A percentile compares a stretch with the other conserved stretches of the same genome.
phyloP scores from a whole-genome alignment of 2,797 vertebrate genomes.

The Rhincodon typus region DNA sequence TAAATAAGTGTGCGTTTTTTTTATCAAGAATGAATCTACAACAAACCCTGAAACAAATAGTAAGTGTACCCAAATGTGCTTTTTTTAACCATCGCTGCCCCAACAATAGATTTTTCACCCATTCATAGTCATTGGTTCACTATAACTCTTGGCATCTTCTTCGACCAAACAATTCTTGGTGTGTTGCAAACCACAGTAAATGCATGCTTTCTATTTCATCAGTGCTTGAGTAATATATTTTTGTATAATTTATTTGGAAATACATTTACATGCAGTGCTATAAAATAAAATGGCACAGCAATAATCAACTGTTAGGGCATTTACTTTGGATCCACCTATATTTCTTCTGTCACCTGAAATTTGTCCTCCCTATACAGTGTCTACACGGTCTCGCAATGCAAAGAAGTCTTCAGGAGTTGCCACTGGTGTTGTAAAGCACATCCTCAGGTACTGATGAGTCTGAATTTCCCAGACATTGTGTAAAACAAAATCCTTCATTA shows the following conservation, averaged over 20 bases:
- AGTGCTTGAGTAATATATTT: slow-evolving; percentile 6
- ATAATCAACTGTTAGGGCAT: slow-evolving; percentile 30
- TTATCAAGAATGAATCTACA: not conserved
- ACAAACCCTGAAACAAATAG: not conserved
- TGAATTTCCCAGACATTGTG: slow-evolving; percentile 32
- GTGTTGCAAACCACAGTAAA: not conserved
- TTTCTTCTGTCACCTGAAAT: slow-evolving; percentile 36
- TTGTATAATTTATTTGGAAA: slow-evolving; percentile 17
- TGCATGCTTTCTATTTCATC: slow-evolving; percentile 14
- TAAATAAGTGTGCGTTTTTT: not conserved
- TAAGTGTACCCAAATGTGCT: not conserved
- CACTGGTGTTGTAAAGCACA: slow-evolving; percentile 36
- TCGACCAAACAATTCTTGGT: slow-evolving; percentile 5
- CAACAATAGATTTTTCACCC: not conserved
- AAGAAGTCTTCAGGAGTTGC: slow-evolving; percentile 35
- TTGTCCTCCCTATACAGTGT: slow-evolving; percentile 34
- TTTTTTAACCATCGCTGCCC: not conserved
- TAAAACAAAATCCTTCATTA: slow-evolving; percentile 22
- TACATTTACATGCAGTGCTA: not conserved
- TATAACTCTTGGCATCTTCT: not conserved
- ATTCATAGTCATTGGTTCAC: not conserved
- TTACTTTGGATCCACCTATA: slow-evolving; percentile 30
- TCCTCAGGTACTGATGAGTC: slow-evolving; percentile 34
- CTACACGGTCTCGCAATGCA: slow-evolving; percentile 35
- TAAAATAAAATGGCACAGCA: not conserved